Evolutionary conservation across 2,888 invertebrate species (phyloP).

Genomic region (Seira sanloemensis): DNA sequence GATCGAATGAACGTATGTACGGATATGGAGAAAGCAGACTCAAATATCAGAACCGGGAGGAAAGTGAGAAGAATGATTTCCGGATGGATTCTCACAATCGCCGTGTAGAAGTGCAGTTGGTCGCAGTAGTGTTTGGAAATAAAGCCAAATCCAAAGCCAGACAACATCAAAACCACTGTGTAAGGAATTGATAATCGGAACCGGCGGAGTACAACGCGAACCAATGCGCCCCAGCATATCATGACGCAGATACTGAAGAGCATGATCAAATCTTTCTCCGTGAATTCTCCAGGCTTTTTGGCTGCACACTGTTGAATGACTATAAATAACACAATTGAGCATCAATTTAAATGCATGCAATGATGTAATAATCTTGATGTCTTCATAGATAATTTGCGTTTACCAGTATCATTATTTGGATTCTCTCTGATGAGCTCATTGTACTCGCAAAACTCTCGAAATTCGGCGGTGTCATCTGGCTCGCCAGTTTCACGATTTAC

Average conservation of each 20-base stretch:
- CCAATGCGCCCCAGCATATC: constrained; percentile 64
- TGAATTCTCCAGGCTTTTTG: constrained; percentile 54
- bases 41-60: constrained; percentile 72
- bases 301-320: constrained; percentile 38
- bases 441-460: constrained; percentile 54
- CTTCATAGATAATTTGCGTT: not conserved
- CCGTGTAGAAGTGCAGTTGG: constrained; percentile 61
- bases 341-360: no score
- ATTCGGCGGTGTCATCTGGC: constrained; percentile 48
- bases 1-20: constrained; percentile 66
- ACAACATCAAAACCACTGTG: constrained; percentile 71
- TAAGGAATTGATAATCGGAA: constrained; percentile 65
- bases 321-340: constrained; percentile 11
- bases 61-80: constrained; percentile 69
- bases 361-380: no score
- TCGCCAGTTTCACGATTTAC: not conserved
- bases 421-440: constrained; percentile 54
- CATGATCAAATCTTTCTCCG: constrained; percentile 58
- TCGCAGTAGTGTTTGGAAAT: constrained; percentile 63
- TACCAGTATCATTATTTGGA: constrained; percentile 56
- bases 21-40: constrained; percentile 70
- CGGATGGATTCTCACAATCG: constrained; percentile 64
- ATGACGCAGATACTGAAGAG: constrained; percentile 66
- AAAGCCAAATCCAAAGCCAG: constrained; percentile 67
- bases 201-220: constrained; percentile 60